A percentile compares a stretch with the other conserved stretches of the same genome.
phyloP scores from a whole-genome alignment of 2,888 invertebrate species.

The Sarcophaga subvicina region DNA sequence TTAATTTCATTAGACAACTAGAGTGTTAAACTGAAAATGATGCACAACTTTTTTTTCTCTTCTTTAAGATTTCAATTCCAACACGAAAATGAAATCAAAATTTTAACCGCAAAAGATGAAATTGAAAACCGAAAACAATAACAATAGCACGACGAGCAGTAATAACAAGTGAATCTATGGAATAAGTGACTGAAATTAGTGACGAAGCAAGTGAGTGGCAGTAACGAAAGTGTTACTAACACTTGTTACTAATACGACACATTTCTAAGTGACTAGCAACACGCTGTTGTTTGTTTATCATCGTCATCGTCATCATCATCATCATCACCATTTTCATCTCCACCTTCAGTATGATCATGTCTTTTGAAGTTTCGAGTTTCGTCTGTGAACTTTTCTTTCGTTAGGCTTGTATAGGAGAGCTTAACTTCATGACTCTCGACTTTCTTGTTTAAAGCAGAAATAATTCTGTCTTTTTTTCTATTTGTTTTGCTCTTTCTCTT shows the following conservation, averaged over 20 bases:
- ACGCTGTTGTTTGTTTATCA: neutral
- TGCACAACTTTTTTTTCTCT: conserved; percentile 29
- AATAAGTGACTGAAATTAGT: neutral
- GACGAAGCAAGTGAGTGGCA: conserved; percentile 22
- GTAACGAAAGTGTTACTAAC: conserved; percentile 66
- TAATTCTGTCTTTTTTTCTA: neutral
- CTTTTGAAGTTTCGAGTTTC: neutral
- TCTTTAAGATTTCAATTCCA: conserved; percentile 27
- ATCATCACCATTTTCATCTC: neutral
- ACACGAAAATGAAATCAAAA: conserved; percentile 25
- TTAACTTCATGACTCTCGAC: neutral
- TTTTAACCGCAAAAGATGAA: neutral
- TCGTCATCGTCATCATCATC: conserved; percentile 48
- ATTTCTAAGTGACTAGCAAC: neutral
- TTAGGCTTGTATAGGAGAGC: neutral
- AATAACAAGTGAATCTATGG: neutral
- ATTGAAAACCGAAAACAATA: neutral
- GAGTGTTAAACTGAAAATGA: conserved; percentile 67
- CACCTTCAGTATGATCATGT: neutral
- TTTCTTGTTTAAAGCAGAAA: neutral
- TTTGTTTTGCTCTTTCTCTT: neutral
- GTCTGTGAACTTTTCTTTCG: neutral
- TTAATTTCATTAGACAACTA: conserved; percentile 26
- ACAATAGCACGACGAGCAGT: neutral
- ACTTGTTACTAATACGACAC: conserved; percentile 39